Base-by-base conservation (phyloP, 1,140 invertebrate genomes). In the Acyrthosiphon pisum region DNA sequence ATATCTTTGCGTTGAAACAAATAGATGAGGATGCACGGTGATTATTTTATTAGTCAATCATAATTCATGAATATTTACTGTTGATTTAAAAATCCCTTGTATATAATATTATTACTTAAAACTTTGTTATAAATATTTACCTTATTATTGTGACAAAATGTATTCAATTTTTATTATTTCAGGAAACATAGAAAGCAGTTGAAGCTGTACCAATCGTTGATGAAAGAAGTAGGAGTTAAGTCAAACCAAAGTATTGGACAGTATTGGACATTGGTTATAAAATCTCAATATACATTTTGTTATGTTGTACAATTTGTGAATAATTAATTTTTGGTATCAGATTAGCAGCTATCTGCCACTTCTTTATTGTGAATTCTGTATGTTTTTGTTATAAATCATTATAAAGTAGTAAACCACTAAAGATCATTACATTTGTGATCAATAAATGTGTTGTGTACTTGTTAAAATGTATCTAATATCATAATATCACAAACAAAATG, bases 151-250 rank as follows among this genome's bases (percentile, higher is more conserved):
- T 68, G 60, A 68, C 14, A 68, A n/a, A n/a, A 68, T 68, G 1
- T n/a, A 68, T 68, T 68, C 14, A n/a, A n/a, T 68, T n/a, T 68
- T 68, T 76, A 76, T 76, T 76, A n/a, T 76, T 76, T 76, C 60
- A 76, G 60, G 14, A 18, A 76, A n/a, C 14, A 14, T 14, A 68
- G 30, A 68, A 76, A 76, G 60, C 14, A n/a, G 60, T 30, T n/a
- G 1, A 35, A 76, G 60, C 14, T 76, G 14, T 76, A 6, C 30
- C 30, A 6, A 76, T 76, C 6, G 0, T 76, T n/a, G 30, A 20
- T n/a, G 14, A 76, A 18, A n/a, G 60, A 76, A 35, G 30, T n/a
- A 68, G 6, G 6, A 6, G n/a, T 76, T 76, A 0, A 76, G n/a
- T 76, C 6, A 76, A 76, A 76, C 14, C 60, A 76, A n/a, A 41